phyloP scores from a whole-genome alignment of 2,797 vertebrate species.

The Ibycter americanus region DNA sequence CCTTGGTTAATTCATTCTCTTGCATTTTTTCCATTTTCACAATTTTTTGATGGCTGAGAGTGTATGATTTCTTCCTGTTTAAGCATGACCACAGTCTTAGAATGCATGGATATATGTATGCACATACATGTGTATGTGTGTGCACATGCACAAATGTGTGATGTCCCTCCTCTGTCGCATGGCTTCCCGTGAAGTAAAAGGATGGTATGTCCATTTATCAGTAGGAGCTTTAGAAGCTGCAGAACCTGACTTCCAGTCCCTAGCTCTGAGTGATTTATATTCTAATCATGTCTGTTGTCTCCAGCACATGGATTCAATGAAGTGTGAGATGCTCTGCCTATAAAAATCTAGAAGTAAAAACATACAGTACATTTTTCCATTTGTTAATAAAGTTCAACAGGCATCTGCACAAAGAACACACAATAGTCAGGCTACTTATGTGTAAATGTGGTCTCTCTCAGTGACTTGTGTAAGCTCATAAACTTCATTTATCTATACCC shows the following conservation, averaged over 20 bases:
- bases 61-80: background rate
- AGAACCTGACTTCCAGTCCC: background rate
- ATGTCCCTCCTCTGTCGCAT: background rate
- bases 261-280: background rate
- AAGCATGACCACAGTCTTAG: background rate
- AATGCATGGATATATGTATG: background rate
- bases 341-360: background rate
- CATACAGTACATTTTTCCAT: background rate
- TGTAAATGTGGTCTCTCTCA: background rate
- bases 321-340: background rate
- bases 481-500: constrained; percentile 39
- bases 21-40: background rate
- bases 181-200: background rate
- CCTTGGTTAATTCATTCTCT: background rate
- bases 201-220: background rate
- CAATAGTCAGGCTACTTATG: background rate
- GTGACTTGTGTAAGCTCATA: constrained; percentile 43
- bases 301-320: constrained; percentile 6
- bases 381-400: background rate
- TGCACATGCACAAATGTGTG: accelerated
- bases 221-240: background rate
- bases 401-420: background rate
- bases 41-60: background rate
- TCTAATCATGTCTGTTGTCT: background rate
- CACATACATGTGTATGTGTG: accelerated